Conservation (phyloP, 2,797 vertebrate species). For the Mionectes olivaceus region DNA sequence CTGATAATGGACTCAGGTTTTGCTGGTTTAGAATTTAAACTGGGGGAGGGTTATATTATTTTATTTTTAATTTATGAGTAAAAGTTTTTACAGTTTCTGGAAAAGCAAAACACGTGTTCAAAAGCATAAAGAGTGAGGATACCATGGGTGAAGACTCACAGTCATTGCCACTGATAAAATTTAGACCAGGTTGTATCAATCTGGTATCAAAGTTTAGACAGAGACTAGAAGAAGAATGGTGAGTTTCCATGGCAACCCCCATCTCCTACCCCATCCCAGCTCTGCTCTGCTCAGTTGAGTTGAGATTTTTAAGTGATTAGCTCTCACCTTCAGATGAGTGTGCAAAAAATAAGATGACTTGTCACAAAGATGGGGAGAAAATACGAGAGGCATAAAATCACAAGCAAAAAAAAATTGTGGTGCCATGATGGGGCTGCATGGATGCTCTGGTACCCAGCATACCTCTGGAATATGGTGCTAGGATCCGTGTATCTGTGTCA, state of each 20-base stretch:
- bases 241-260: neutral
- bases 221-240: neutral
- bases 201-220: neutral
- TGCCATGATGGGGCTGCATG: rapidly evolving
- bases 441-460: neutral
- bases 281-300: neutral
- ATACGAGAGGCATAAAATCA: rapidly evolving
- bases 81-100: neutral
- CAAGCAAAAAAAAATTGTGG: rapidly evolving
- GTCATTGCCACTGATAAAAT: neutral
- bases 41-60: neutral
- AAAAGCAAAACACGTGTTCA: neutral
- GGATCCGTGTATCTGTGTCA: rapidly evolving
- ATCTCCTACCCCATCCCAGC: neutral
- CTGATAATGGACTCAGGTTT: neutral
- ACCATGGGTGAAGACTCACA: rapidly evolving
- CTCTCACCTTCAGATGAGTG: neutral
- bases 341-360: neutral
- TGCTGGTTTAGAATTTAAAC: neutral
- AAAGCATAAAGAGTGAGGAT: neutral
- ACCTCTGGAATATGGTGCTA: rapidly evolving
- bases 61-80: neutral
- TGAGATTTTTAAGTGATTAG: neutral
- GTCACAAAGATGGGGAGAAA: rapidly evolving
- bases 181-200: neutral